phyloP scores from a whole-genome alignment of 2,888 invertebrate species.

The Drymonia ruficornis region DNA sequence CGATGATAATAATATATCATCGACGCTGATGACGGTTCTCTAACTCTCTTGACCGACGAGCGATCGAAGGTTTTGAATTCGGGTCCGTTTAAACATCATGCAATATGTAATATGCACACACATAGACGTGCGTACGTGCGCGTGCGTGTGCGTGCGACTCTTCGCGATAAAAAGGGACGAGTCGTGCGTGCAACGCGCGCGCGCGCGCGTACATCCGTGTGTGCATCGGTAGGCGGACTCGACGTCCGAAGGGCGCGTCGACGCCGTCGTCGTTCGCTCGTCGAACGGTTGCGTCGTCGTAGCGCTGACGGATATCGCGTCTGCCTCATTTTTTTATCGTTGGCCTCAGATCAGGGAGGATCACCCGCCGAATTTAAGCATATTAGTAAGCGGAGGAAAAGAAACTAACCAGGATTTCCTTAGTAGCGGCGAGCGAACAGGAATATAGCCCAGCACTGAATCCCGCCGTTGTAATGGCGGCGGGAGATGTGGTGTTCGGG shows the following conservation, averaged over 20 bases:
- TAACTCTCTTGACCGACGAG: too few species aligned
- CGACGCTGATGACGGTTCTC: too few species aligned
- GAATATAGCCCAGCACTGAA: too few species aligned
- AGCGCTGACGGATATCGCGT: conserved; percentile 39
- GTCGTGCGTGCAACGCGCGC: too few species aligned
- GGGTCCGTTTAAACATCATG: too few species aligned
- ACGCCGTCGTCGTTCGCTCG: conserved; percentile 25
- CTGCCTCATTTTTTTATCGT: conserved; percentile 41
- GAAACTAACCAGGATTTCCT: conserved; percentile 79
- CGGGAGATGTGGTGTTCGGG: conserved; percentile 84
- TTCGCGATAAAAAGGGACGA: too few species aligned
- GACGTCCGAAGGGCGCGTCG: conserved; percentile 40
- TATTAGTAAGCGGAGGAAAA: conserved; percentile 89
- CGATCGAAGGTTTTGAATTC: too few species aligned
- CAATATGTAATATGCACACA: conserved; percentile 18
- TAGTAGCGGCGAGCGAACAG: conserved; percentile 64
- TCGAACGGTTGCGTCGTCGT: conserved; percentile 21
- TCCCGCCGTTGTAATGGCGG: conserved; percentile 52
- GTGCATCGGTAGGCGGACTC: conserved; percentile 29
- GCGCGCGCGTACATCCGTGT: too few species aligned
- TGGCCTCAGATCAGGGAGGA: too few species aligned
- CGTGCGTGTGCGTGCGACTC: conserved; percentile 23
- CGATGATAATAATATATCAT: neutral
- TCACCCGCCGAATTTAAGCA: conserved; percentile 87
- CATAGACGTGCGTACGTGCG: conserved; percentile 6